Percentiles rank a stretch among this genome's conserved stretches.
phyloP scores from a whole-genome alignment of 2,888 invertebrate species.

The Pterobdella sp. region DNA sequence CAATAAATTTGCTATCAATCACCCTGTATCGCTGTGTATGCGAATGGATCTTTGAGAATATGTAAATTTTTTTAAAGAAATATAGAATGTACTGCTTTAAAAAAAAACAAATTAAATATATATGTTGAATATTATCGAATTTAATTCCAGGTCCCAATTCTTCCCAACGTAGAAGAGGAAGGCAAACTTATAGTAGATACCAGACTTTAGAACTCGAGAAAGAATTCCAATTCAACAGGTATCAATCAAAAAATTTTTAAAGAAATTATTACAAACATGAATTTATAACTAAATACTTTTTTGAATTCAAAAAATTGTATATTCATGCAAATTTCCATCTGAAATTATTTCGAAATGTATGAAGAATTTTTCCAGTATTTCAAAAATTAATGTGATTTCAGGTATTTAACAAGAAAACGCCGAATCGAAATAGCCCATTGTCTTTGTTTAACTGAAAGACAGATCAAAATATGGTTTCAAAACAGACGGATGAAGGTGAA shows the following conservation, averaged over 20 bases:
- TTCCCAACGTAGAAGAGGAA: slow-evolving; percentile 59
- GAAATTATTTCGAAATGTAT: too few relatives aligned
- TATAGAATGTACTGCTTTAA: background rate
- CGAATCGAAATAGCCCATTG: slow-evolving; percentile 94
- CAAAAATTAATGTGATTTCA: slow-evolving; percentile 48
- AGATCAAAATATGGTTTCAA: slow-evolving; percentile 67
- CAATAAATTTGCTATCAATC: too few relatives aligned
- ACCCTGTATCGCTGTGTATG: too few relatives aligned
- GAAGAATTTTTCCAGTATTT: too few relatives aligned
- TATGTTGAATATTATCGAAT: background rate
- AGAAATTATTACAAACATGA: too few relatives aligned
- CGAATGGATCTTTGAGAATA: too few relatives aligned
- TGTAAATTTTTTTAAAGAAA: too few relatives aligned
- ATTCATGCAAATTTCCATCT: too few relatives aligned
- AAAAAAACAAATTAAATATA: background rate
- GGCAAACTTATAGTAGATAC: slow-evolving; percentile 92
- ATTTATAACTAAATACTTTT: too few relatives aligned
- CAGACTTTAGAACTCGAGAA: slow-evolving; percentile 91
- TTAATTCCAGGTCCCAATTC: slow-evolving; percentile 44
- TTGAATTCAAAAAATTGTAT: too few relatives aligned
- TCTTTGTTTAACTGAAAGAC: slow-evolving; percentile 87
- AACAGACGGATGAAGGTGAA: slow-evolving; percentile 97
- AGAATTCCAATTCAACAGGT: slow-evolving; percentile 31
- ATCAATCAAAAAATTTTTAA: too few relatives aligned
- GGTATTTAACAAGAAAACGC: slow-evolving; percentile 89